Percentiles rank a stretch among this genome's conserved stretches.
These are phyloP conservation scores for Chelon labrosus DNA, from an alignment of 2,797 vertebrate genomes.

Conservation along the genomic window DNA sequence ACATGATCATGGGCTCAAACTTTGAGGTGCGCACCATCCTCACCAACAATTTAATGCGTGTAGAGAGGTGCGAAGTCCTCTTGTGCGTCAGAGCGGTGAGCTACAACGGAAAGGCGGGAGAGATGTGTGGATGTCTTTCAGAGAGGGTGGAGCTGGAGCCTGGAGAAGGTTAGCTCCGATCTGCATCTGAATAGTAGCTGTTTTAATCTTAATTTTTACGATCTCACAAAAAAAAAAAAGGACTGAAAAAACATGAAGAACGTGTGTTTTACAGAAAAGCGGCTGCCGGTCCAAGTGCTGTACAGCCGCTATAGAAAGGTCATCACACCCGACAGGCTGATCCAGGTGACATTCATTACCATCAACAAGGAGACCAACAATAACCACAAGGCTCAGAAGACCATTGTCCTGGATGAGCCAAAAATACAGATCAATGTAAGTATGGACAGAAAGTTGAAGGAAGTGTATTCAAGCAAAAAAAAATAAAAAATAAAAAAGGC, in stretches of 20 bases:
- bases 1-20: constrained; percentile 86
- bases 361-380: constrained; percentile 69
- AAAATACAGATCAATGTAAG: constrained; percentile 87
- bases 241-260: too few species aligned
- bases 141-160: constrained; percentile 76
- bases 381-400: constrained; percentile 80
- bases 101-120: constrained; percentile 85
- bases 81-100: constrained; percentile 81
- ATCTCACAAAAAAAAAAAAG: too few species aligned
- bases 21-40: constrained; percentile 87
- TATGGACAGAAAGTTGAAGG: not conserved
- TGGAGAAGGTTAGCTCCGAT: constrained; percentile 76
- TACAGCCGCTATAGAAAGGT: constrained; percentile 83
- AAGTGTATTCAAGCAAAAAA: not conserved
- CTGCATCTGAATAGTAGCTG: too few species aligned
- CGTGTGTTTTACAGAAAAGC: constrained; percentile 75
- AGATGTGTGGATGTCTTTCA: constrained; percentile 79
- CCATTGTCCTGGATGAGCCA: constrained; percentile 89
- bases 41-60: constrained; percentile 78
- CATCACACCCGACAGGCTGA: constrained; percentile 88
- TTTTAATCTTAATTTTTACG: too few species aligned
- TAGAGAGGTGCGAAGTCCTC: constrained; percentile 78
- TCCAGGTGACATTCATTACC: constrained; percentile 88
- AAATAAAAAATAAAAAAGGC: too few species aligned
- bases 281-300: constrained; percentile 75